A percentile compares a stretch with the other conserved stretches of the same genome.
Conservation (phyloP, 2,113 vertebrate species). For the Lates calcarifer region DNA sequence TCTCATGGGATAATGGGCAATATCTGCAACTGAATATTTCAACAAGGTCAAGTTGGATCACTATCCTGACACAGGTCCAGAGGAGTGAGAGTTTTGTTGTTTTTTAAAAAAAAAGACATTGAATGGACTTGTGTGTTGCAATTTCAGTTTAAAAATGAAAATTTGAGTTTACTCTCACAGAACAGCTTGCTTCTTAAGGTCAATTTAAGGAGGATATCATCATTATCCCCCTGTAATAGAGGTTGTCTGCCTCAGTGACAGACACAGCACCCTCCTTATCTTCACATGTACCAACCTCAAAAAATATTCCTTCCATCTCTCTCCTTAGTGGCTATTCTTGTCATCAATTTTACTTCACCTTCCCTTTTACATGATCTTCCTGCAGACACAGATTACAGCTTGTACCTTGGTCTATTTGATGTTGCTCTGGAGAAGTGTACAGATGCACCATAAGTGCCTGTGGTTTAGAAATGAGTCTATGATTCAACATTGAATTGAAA, state of each 20-base stretch:
- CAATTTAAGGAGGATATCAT: background rate
- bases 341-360: background rate
- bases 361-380: background rate
- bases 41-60: too few species aligned
- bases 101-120: background rate
- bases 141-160: background rate
- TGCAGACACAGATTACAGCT: background rate
- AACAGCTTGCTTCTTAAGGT: background rate
- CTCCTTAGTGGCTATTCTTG: background rate
- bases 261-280: background rate
- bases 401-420: background rate
- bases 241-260: slow-evolving; percentile 5
- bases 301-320: background rate
- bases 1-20: background rate
- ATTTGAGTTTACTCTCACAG: background rate
- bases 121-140: too few species aligned
- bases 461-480: too few species aligned
- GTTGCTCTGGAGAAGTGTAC: background rate
- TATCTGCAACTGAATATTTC: background rate
- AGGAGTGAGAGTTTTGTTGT: too few species aligned
- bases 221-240: background rate
- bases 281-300: background rate
- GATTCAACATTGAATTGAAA: too few species aligned
- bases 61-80: too few species aligned
- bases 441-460: background rate